Base-by-base conservation (phyloP, 1,140 invertebrate genomes). In the Lasioglossum albipes region DNA sequence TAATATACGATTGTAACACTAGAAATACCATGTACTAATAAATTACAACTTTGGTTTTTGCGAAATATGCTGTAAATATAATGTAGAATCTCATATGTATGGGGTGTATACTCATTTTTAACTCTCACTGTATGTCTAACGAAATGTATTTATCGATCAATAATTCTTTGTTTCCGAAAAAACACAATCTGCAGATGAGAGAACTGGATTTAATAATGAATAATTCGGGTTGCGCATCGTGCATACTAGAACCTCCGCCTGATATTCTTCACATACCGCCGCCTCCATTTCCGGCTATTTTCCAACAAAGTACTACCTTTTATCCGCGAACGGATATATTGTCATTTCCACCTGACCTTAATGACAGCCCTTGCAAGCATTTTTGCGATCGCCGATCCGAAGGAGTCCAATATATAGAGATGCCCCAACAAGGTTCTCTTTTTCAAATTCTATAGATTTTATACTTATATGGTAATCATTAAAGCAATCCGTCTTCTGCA, bases 221-320 rank as follows among this genome's bases (percentile, higher is more conserved):
- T 61, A 90, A 88, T 77, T 89, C 91, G 16, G 88, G 86, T 73
- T 93, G 91, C 45, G 82, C 91, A 7, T 83, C 86, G 12, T 95
- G 95, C 86, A 95, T 95, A n/a, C 91, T 96, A 27, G 96, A 96
- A 10, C 96, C 97, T n/a, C 96, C 97, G 18, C 96, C 96, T 2
- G 96, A 97, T 89, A 95, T 95, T 82, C 91, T 97, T 66, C 95
- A 95, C 81, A 95, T 97, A 92, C 96, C 97, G n/a, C 97, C 96
- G 45, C 97, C 96, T 2, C 97, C 96, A 4, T 93, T 97, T 80
- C 96, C 96, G 9, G 94, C 95, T 5, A 96, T 96, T 91, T 91
- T 97, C 52, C 94, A 95, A 73, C 93, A 83, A 84, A 92, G 85
- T 74, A 88, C 90, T 0, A 90, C 91, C 20, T 89, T 89, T 77